Base-by-base conservation (phyloP, 2,888 invertebrate species). In the Flexamia atlantica region DNA sequence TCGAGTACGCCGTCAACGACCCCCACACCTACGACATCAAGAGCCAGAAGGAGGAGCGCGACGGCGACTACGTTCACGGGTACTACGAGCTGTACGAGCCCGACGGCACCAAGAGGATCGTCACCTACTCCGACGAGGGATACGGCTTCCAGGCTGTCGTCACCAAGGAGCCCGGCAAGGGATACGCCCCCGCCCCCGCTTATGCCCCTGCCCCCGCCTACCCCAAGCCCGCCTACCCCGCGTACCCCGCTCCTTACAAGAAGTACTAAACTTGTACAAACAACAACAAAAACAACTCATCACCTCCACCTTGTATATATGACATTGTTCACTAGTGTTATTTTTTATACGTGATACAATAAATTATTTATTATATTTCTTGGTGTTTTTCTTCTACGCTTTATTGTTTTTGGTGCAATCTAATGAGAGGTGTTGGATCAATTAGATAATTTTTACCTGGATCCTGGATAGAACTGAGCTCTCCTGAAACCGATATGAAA, bases 111-210 rank as follows among this genome's bases (percentile, higher is more conserved):
- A 84, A 72, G 72, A 60, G 84, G 14, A 84, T 81, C 60, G 84
- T 84, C 23, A 53, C 81, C 82, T 88, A 88, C 87, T 86, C 87
- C 83, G 88, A 88, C 86, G 87, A 87, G 46, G 86, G 87, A 87
- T 88, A 88, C 86, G 84, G 84, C 36, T 88, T 88, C 87, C 88
- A 88, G 86, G 88, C 88, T 82, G 87, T 88, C 85, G 88, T 88
- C 28, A 86, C 87, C 85, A 85, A 86, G 60, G 40, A 87, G 86
- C 72, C 82, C 84, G 40, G 17, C 30, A 40, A 42, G 28, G 64
- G 80, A 32, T 64, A 64, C 64, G 64, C 64, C 30, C 40, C 72
- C 72, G 42, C 76, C 50, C 83, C 76, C 28, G 74, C 40, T 25
- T 76, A 76, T 50, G 87, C 84, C 82, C 82, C 83, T 85, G 84